These are phyloP conservation scores for Phyllotreta cruciferae DNA, from an alignment of 2,888 invertebrate genomes.

Conservation along the genomic window DNA sequence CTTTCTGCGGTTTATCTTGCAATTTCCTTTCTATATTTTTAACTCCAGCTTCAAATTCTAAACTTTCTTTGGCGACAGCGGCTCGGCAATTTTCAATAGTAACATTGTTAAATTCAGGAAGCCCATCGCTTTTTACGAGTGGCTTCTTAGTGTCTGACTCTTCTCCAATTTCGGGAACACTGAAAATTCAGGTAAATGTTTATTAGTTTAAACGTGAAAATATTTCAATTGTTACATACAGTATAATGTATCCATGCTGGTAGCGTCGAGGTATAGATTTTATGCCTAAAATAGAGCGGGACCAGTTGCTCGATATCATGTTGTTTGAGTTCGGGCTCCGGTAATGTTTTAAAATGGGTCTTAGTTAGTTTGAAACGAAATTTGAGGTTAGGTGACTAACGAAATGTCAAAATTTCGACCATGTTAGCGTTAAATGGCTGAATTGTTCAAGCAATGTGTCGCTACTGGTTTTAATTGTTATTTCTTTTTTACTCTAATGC, in stretches of 20 bases:
- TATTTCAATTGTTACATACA: constrained; percentile 65
- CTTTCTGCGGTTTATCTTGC: constrained; percentile 60
- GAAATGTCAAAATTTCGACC: no score
- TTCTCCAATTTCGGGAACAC: constrained; percentile 84
- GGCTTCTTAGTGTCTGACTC: constrained; percentile 80
- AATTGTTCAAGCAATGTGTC: no score
- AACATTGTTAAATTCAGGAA: constrained; percentile 82
- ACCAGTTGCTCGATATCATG: constrained; percentile 17
- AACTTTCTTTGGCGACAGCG: constrained; percentile 81
- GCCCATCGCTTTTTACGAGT: constrained; percentile 71
- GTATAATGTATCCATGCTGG: constrained; percentile 71
- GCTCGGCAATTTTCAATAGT: constrained; percentile 85
- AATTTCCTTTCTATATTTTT: constrained; percentile 71
- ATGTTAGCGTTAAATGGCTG: no score
- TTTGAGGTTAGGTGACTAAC: no score
- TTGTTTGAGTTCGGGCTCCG: background rate
- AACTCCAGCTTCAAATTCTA: constrained; percentile 81
- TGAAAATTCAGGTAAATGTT: constrained; percentile 53
- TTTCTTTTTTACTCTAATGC: no score
- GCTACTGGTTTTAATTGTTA: no score
- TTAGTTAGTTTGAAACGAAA: no score
- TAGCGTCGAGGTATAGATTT: constrained; percentile 35
- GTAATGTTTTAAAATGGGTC: no score
- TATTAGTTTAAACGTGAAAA: constrained; percentile 14
- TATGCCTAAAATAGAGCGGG: constrained; percentile 37